Evolutionary conservation across 2,888 invertebrate genomes (phyloP), one percentile per base, ranked within the genome.

Genomic region (Epirrhoe alternata): DNA sequence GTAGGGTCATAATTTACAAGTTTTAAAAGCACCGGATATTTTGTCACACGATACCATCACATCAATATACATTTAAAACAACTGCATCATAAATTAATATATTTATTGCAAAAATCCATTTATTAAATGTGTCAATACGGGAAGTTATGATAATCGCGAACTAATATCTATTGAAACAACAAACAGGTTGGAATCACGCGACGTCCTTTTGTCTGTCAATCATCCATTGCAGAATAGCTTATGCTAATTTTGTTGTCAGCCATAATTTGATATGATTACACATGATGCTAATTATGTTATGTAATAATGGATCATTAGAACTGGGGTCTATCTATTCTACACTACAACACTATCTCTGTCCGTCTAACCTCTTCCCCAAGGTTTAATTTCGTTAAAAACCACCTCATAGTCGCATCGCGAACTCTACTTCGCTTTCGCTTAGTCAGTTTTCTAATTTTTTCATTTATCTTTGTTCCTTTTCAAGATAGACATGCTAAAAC

Each of bases 191-290:
- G 30, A 45, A 55, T 35, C 71, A 71, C 60, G 68, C 68, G 17
- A 67, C 33, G 60, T 67, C 66, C 54, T 64, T 68, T 68, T 68
- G 61, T 66, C 38, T 42, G 57, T 71, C 66, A 66, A 17, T 68
- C 62, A 69, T 47, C 33, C 17, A 47, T 42, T 52, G 61, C 14
- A 59, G 51, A 58, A 63, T 61, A 42, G 58, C 45, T 55, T 54
- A 65, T 63, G 59, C 55, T 54, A 55, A 64, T 62, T 54, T 66
- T 49, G 10, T 16, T 61, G 53, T 61, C 57, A 8, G n/a, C 5
- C 14, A 16, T 31, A 31, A 49, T 42, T 60, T 4, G 31, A 55
- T 5, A 45, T 65, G 51, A 59, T 35, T 47, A 49, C 57, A 57
- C 33, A 49, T 54, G 49, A 54, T 55, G 38, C 35, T 33, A 16